Percentiles rank a stretch among this genome's conserved stretches.
Conservation (phyloP, 2,113 vertebrate species). For the Caranx melampygus region DNA sequence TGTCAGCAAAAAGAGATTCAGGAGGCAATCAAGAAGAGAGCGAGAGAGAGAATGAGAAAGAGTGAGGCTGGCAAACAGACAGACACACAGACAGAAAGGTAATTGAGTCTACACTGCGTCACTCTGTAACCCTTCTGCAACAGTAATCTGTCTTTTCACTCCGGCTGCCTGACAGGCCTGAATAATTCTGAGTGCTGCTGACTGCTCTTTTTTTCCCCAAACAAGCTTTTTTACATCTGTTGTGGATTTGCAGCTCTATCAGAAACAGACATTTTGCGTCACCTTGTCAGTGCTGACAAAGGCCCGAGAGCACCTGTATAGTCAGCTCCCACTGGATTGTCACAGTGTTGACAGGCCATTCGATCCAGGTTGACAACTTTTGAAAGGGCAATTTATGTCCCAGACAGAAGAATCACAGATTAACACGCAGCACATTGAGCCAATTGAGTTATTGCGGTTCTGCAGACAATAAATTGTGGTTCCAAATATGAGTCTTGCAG, state of each 20-base stretch:
- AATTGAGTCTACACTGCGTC: constrained; percentile 51
- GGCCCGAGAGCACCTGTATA: constrained; percentile 35
- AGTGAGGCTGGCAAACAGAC: constrained; percentile 8
- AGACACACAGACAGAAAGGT: constrained; percentile 42
- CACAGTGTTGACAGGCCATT: constrained; percentile 20
- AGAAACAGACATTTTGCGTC: constrained; percentile 45
- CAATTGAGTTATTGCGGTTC: constrained; percentile 35
- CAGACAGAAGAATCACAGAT: constrained; percentile 20
- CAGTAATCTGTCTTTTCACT: constrained; percentile 63
- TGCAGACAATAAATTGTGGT: constrained; percentile 7
- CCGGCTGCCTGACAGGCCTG: constrained; percentile 37
- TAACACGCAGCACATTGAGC: constrained; percentile 15
- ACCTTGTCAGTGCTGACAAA: constrained; percentile 53
- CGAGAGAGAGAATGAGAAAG: constrained; percentile 4
- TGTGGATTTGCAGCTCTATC: constrained; percentile 52
- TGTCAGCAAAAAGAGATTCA: constrained; percentile 17
- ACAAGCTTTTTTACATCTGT: constrained; percentile 44
- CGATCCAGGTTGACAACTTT: constrained; percentile 36
- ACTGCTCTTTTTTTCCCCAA: constrained; percentile 41
- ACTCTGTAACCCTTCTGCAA: constrained; percentile 49
- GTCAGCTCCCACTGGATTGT: constrained; percentile 57
- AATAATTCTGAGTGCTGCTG: constrained; percentile 63
- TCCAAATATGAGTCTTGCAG: constrained; percentile 6
- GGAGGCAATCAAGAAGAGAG: neutral
- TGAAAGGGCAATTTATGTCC: constrained; percentile 42